Conservation (phyloP, 2,888 invertebrate species). For the Dryomyza anilis region DNA sequence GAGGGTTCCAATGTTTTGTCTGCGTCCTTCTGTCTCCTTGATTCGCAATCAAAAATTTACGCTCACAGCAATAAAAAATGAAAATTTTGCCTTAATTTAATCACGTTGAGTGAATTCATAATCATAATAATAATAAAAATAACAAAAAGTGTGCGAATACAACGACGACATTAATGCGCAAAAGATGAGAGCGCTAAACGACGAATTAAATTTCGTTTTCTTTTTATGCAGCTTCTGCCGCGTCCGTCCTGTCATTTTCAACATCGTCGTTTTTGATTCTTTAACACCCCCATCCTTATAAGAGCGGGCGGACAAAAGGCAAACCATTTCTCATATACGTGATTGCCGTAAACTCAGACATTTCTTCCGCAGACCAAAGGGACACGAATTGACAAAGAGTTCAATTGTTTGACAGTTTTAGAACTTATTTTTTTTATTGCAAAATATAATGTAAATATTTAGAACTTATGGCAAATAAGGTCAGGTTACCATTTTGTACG, state of each 20-base stretch:
- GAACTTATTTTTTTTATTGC: too few species aligned
- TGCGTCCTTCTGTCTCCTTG: conserved; percentile 9
- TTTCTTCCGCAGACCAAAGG: too few species aligned
- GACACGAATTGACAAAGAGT: too few species aligned
- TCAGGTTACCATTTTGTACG: too few species aligned
- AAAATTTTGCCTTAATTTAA: conserved; percentile 19
- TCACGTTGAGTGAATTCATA: conserved; percentile 14
- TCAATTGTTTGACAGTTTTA: too few species aligned
- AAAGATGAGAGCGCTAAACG: conserved; percentile 7
- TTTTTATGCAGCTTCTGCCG: neutral
- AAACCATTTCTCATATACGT: too few species aligned
- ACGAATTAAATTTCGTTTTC: conserved; percentile 10
- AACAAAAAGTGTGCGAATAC: neutral
- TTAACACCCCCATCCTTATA: too few species aligned
- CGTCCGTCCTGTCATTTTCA: neutral
- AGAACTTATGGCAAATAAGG: too few species aligned
- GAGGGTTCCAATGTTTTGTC: too few species aligned
- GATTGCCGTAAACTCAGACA: too few species aligned
- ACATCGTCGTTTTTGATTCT: neutral
- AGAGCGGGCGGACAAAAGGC: too few species aligned
- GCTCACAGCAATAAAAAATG: conserved; percentile 22
- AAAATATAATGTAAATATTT: too few species aligned
- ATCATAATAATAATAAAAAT: conserved; percentile 8
- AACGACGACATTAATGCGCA: neutral
- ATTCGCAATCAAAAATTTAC: conserved; percentile 34